phyloP scores from a whole-genome alignment of 2,888 invertebrate species.

The Caenorhabditis sinica region DNA sequence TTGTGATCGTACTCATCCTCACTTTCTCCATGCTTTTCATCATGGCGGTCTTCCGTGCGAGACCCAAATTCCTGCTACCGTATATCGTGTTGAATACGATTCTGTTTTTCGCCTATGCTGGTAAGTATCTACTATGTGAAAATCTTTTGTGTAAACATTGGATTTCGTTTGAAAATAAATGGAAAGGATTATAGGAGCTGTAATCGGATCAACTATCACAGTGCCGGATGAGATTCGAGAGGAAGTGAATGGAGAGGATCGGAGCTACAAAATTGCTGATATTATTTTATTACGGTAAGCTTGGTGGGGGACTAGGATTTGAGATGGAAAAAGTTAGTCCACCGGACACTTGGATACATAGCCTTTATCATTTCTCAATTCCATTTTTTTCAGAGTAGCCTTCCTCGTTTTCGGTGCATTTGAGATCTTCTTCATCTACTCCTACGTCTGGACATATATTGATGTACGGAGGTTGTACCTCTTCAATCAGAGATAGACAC shows the following conservation, averaged over 20 bases:
- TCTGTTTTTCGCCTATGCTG: conserved; percentile 67
- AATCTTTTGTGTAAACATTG: conserved; percentile 40
- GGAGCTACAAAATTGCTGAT: conserved; percentile 60
- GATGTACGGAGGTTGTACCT: conserved; percentile 58
- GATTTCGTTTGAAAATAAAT: too few species aligned
- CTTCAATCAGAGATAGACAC: conserved; percentile 53
- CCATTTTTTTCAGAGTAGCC: conserved; percentile 38
- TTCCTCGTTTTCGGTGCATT: conserved; percentile 50
- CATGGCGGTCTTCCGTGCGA: conserved; percentile 57
- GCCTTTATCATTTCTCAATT: too few species aligned
- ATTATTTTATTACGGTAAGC: conserved; percentile 58
- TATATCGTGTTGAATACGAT: conserved; percentile 64
- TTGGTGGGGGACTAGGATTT: not conserved
- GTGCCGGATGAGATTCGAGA: conserved; percentile 66
- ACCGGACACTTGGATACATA: too few species aligned
- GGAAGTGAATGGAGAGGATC: conserved; percentile 65
- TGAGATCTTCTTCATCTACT: conserved; percentile 62
- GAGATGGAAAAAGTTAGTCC: not conserved
- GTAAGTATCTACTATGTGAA: conserved; percentile 29
- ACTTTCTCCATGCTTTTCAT: conserved; percentile 59
- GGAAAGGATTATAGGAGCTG: conserved; percentile 56
- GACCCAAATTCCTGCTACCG: conserved; percentile 56
- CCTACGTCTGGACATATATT: conserved; percentile 59
- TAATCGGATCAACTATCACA: conserved; percentile 63
- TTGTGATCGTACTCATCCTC: conserved; percentile 50